These are phyloP conservation scores for Linnaemya vulpina DNA, from an alignment of 2,888 invertebrate genomes.

Conservation along the genomic window DNA sequence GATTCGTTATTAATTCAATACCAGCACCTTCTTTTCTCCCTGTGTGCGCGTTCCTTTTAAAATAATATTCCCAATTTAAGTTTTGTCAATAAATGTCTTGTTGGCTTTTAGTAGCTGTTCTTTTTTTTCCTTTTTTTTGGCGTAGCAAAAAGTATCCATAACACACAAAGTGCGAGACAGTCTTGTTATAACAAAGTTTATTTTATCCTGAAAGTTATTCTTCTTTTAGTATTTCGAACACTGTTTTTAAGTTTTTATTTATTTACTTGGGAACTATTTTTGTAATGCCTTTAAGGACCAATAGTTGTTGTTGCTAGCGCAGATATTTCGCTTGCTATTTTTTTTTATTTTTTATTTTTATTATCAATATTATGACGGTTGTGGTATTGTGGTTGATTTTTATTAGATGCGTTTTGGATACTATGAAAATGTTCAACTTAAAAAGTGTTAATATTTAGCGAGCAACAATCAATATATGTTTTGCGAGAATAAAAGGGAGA, in stretches of 20 bases:
- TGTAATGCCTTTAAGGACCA: slow-evolving; percentile 28
- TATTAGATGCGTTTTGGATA: neutral
- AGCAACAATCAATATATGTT: too few species aligned
- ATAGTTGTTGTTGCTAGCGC: slow-evolving; percentile 2
- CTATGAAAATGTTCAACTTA: neutral
- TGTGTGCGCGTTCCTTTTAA: neutral
- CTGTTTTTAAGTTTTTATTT: slow-evolving; percentile 3
- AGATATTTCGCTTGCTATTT: neutral
- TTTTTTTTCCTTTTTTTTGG: neutral
- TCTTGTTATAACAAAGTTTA: slow-evolving; percentile 44
- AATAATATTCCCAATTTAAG: slow-evolving; percentile 57
- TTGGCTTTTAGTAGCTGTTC: slow-evolving; percentile 1
- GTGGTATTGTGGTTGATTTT: neutral
- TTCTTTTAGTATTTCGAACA: neutral
- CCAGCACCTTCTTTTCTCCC: neutral
- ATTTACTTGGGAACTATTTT: neutral
- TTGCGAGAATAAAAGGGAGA: too few species aligned
- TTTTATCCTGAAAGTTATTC: slow-evolving; percentile 42
- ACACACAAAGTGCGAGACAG: neutral
- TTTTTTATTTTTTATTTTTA: neutral
- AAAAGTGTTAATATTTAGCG: too few species aligned
- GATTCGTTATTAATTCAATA: neutral
- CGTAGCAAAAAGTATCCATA: neutral
- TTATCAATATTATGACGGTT: neutral
- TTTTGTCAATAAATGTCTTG: slow-evolving; percentile 52